Base-by-base conservation (phyloP, 2,113 vertebrate species). In the Sula dactylatra region DNA sequence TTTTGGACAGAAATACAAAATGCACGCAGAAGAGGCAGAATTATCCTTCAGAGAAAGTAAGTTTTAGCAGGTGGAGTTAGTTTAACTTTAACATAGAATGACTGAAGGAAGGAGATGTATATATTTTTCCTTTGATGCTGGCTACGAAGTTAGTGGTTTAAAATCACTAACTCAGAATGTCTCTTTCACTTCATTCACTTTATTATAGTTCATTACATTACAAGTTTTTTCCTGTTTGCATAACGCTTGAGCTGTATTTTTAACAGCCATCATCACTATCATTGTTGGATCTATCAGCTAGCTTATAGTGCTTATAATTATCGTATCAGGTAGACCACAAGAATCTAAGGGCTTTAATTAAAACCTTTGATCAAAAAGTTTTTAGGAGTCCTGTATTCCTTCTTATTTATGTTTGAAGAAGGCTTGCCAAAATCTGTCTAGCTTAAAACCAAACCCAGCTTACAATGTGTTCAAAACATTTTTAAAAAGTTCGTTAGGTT, bases 381-480 rank as follows among this genome's bases (percentile, higher is more conserved):
- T 65, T 78, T 32, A 89, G 44, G 18, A 82, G 17, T 44, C 40
- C 16, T 86, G 9, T 78, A 36, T 67, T 70, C 16, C 26, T 36
- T 71, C 25, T 76, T 74, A 56, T 22, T 62, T 66, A 19, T 27
- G 12, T 31, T 73, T 86, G 93, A 94, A 70, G 29, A 58, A 49
- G 58, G 16, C 52, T 93, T 93, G 71, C 11, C 29, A 82, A 31
- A 93, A 56, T 88, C 38, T 49, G 52, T 76, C 72, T 88, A 66
- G 22, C 64, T 81, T 73, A 80, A 74, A 88, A n/a, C 26, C 55
- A 62, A 92, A 49, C 44, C 45, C 10, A 34, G n/a, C 47, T 96
- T 85, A 88, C 58, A 92, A 83, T 69, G 38, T 95, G 82, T 86
- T 94, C 76, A 91, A 97, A 94, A 95, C 49, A 92, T 27, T n/a